Percentiles rank a stretch among this genome's conserved stretches.
Evolutionary conservation across 2,888 invertebrate genomes (phyloP).

Genomic region (Stenichneumon culpator): DNA sequence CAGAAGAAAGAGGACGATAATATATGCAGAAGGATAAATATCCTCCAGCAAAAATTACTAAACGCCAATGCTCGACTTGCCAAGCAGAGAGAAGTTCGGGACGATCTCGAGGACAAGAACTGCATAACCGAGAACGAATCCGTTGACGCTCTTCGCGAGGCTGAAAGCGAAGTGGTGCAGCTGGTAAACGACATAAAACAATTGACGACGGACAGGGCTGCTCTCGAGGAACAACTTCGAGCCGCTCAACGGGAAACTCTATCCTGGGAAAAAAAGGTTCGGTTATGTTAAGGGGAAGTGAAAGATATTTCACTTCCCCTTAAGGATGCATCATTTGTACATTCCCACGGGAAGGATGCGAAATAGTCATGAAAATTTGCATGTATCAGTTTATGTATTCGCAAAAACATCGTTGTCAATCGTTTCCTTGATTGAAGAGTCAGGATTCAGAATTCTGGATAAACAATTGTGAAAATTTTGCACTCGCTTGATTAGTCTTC

Average conservation of each 20-base stretch:
- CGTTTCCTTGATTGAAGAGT: too few relatives aligned
- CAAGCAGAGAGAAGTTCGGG: slow-evolving; percentile 86
- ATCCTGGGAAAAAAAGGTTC: slow-evolving; percentile 93
- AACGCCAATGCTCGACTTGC: slow-evolving; percentile 84
- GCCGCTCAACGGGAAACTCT: slow-evolving; percentile 89
- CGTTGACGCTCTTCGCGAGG: slow-evolving; percentile 87
- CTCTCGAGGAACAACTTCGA: slow-evolving; percentile 88
- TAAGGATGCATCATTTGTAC: too few relatives aligned
- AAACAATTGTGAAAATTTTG: too few relatives aligned
- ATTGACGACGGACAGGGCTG: slow-evolving; percentile 89
- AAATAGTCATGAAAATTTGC: too few relatives aligned
- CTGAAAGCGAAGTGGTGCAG: slow-evolving; percentile 89
- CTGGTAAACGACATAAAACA: slow-evolving; percentile 90
- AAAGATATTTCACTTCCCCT: too few relatives aligned
- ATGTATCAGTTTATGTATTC: too few relatives aligned
- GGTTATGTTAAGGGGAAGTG: not conserved
- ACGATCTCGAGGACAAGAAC: slow-evolving; percentile 87
- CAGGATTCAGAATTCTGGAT: too few relatives aligned
- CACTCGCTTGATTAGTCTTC: not conserved
- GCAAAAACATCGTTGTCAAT: too few relatives aligned
- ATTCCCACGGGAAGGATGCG: too few relatives aligned
- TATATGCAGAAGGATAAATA: slow-evolving; percentile 88
- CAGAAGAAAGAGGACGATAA: slow-evolving; percentile 87
- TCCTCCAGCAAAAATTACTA: slow-evolving; percentile 88
- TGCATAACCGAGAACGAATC: slow-evolving; percentile 86